phyloP scores from a whole-genome alignment of 1,140 invertebrate species.

The Bactericera cockerelli region DNA sequence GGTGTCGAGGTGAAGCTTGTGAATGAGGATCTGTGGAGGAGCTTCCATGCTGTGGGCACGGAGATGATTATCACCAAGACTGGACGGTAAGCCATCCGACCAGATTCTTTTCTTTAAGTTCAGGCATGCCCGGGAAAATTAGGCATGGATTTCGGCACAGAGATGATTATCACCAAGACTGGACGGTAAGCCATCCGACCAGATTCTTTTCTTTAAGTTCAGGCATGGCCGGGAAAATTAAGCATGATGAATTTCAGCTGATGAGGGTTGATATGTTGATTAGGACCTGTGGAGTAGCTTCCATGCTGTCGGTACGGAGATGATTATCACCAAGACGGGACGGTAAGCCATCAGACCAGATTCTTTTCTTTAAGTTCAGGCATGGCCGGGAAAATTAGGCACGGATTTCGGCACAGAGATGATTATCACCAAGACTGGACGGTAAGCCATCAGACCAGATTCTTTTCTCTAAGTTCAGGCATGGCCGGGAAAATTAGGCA shows the following conservation, averaged over 20 bases:
- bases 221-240: too few relatives aligned
- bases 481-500: too few relatives aligned
- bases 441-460: constrained; percentile 59
- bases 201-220: too few relatives aligned
- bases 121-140: too few relatives aligned
- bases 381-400: too few relatives aligned
- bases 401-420: constrained; percentile 94
- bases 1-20: constrained; percentile 25
- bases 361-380: too few relatives aligned
- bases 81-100: constrained; percentile 65
- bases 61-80: constrained; percentile 99
- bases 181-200: constrained; percentile 69
- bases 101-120: too few relatives aligned
- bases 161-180: constrained; percentile 97
- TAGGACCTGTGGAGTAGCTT: constrained; percentile 81
- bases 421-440: constrained; percentile 96
- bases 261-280: too few relatives aligned
- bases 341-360: constrained; percentile 61
- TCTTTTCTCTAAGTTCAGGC: too few relatives aligned
- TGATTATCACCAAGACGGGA: constrained; percentile 97
- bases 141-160: too few relatives aligned
- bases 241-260: too few relatives aligned
- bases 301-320: constrained; percentile 85
- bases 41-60: constrained; percentile 85
- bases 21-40: constrained; percentile 63